phyloP scores from a whole-genome alignment of 23 tunicate genomes.

The Trididemnum clinides region DNA sequence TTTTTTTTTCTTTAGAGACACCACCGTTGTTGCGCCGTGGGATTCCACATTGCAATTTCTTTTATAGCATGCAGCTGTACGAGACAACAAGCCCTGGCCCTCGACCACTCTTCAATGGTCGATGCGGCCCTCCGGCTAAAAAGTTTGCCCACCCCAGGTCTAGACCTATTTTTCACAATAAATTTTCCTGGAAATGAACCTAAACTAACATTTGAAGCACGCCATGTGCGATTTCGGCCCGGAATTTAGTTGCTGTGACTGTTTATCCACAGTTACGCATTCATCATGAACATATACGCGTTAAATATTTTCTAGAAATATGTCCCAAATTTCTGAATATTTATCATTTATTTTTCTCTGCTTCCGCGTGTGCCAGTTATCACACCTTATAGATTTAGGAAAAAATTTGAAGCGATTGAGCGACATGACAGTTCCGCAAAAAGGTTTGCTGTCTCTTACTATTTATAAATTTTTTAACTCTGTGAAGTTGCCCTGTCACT shows the following conservation, averaged over 20 bases:
- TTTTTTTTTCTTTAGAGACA: too few relatives aligned
- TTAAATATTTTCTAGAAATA: background rate
- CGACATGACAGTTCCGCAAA: background rate
- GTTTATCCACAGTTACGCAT: background rate
- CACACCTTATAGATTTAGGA: background rate
- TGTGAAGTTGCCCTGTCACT: background rate
- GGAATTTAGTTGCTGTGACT: background rate
- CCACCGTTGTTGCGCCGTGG: too few relatives aligned
- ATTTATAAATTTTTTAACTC: background rate
- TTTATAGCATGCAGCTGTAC: too few relatives aligned
- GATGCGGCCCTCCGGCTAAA: too few relatives aligned
- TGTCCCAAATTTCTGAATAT: background rate
- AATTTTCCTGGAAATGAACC: too few relatives aligned
- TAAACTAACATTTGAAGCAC: too few relatives aligned
- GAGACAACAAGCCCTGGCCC: too few relatives aligned
- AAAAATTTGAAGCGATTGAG: background rate
- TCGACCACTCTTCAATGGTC: too few relatives aligned
- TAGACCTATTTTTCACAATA: too few relatives aligned
- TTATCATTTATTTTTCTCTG: background rate
- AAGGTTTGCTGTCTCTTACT: background rate
- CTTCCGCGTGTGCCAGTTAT: slow-evolving; percentile 3
- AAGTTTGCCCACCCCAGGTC: too few relatives aligned
- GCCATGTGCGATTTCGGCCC: too few relatives aligned
- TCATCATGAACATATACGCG: background rate
- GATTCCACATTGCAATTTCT: too few relatives aligned